Evolutionary conservation across 2,797 vertebrate genomes (phyloP).

Genomic region (Leucoraja ocellata): DNA sequence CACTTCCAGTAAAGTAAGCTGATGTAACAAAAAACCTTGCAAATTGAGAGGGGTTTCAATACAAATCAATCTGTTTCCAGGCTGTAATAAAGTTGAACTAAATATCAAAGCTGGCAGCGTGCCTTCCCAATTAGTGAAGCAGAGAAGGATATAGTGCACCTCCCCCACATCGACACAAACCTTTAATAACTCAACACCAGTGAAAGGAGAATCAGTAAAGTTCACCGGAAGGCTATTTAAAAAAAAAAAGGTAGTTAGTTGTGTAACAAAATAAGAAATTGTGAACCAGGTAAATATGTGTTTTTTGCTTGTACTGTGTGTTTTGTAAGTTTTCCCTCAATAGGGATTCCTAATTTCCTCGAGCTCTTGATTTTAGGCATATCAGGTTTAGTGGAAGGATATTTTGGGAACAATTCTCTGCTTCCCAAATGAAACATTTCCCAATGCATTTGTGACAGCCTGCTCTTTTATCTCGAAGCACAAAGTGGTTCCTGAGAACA

Average conservation of each 20-base stretch:
- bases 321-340: neutral
- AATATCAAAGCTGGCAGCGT: neutral
- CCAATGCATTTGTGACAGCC: slow-evolving; percentile 44
- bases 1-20: neutral
- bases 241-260: neutral
- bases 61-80: neutral
- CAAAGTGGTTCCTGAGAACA: slow-evolving; percentile 41
- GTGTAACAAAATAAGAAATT: neutral
- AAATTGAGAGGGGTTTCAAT: neutral
- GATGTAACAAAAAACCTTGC: neutral
- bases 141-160: neutral
- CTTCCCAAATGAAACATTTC: slow-evolving; percentile 25
- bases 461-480: slow-evolving; percentile 47
- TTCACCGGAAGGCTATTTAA: neutral
- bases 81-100: neutral
- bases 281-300: neutral
- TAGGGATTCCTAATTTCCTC: neutral
- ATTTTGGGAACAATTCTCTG: neutral
- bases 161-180: neutral
- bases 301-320: neutral
- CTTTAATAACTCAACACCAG: neutral
- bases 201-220: neutral
- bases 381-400: neutral
- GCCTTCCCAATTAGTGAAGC: neutral
- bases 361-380: neutral